Conservation (phyloP, 2,888 invertebrate genomes). For the Acrobasis repandana region DNA sequence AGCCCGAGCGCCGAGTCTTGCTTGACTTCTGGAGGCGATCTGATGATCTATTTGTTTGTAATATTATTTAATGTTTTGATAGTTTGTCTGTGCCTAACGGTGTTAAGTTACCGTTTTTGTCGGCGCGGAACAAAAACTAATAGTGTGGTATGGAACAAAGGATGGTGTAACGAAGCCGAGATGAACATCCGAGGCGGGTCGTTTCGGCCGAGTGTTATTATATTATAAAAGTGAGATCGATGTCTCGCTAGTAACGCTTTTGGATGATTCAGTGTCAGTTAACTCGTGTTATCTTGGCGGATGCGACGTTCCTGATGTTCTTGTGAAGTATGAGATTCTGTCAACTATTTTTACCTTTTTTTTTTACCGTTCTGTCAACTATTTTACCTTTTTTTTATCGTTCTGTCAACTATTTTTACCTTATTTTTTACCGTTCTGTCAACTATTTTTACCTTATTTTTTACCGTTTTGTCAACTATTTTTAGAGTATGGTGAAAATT, state of each 20-base stretch:
- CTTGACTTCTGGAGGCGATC: constrained; percentile 6
- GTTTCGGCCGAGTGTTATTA: constrained; percentile 33
- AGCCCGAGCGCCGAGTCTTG: no score
- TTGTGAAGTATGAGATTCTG: no score
- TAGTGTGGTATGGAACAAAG: constrained; percentile 62
- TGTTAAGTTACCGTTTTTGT: constrained; percentile 50
- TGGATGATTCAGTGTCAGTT: constrained; percentile 8
- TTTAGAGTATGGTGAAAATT: no score
- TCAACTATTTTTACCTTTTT: no score
- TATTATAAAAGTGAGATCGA: constrained; percentile 36
- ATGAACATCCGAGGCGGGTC: constrained; percentile 38
- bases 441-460: no score
- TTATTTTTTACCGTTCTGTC: no score
- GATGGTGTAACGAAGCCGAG: constrained; percentile 52
- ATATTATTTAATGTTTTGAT: constrained; percentile 28
- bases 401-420: no score
- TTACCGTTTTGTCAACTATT: no score
- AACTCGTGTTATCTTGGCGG: not conserved
- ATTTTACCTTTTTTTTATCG: no score
- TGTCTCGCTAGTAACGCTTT: constrained; percentile 18
- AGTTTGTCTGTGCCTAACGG: constrained; percentile 34
- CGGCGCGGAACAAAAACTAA: constrained; percentile 58
- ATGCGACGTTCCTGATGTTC: not conserved
- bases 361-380: no score
- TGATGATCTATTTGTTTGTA: constrained; percentile 16